Evolutionary conservation across 2,888 invertebrate genomes (phyloP).

Genomic region (Tenthredo notha): DNA sequence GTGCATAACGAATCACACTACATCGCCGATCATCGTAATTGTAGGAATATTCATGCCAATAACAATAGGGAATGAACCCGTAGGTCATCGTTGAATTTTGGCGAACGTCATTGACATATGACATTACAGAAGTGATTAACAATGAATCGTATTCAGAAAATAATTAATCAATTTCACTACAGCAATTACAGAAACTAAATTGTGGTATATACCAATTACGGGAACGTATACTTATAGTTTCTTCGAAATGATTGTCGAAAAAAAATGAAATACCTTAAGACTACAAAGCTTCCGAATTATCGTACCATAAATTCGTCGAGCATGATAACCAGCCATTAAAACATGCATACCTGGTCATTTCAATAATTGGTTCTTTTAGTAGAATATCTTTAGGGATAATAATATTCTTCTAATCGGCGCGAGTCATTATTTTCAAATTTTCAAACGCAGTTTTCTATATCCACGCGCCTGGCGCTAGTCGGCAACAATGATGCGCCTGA

Average conservation of each 20-base stretch:
- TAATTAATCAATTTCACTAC: neutral
- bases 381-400: neutral
- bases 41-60: neutral
- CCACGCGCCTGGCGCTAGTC: neutral
- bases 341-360: neutral
- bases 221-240: too few species aligned
- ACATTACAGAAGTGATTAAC: neutral
- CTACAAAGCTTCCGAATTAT: too few species aligned
- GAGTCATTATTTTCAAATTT: neutral
- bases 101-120: constrained; percentile 3
- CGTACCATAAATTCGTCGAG: neutral
- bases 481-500: neutral
- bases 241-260: neutral
- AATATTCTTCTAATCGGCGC: neutral
- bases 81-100: neutral
- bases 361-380: neutral
- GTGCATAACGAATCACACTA: neutral
- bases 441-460: neutral
- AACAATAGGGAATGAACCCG: neutral
- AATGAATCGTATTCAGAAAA: neutral
- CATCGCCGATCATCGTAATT: neutral
- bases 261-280: neutral
- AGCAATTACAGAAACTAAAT: neutral
- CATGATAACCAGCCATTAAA: too few species aligned
- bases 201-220: neutral